These are phyloP conservation scores for Sarcophaga rosellei DNA, from an alignment of 2,888 invertebrate genomes.

Conservation along the genomic window DNA sequence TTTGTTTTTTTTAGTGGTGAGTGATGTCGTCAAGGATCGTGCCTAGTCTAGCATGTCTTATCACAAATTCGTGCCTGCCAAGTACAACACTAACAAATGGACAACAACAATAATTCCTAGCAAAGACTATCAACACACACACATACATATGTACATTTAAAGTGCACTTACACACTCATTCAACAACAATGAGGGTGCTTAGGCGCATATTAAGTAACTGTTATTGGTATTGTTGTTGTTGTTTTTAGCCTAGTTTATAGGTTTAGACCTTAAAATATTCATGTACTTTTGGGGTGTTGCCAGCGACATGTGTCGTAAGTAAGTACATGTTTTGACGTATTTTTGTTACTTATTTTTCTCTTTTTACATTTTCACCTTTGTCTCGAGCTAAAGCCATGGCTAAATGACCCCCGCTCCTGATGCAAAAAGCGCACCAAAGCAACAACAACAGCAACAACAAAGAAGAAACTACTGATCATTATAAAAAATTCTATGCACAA, in stretches of 20 bases:
- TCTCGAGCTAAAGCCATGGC: conserved; percentile 48
- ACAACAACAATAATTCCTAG: conserved; percentile 40
- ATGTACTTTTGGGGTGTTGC: conserved; percentile 66
- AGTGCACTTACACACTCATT: neutral
- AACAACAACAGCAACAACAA: conserved; percentile 5
- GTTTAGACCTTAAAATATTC: conserved; percentile 45
- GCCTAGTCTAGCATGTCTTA: conserved; percentile 66
- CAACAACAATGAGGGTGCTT: conserved; percentile 61
- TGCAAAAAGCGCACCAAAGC: conserved; percentile 15
- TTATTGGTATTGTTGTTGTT: conserved; percentile 36
- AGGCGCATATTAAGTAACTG: conserved; percentile 65
- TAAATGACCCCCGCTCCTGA: conserved; percentile 62
- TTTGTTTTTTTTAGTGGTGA: conserved; percentile 49
- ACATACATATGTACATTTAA: neutral
- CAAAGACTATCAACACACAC: conserved; percentile 1
- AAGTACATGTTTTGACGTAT: conserved; percentile 67
- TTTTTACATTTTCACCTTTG: conserved; percentile 61
- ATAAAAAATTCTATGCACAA: conserved; percentile 57
- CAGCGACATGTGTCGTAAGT: conserved; percentile 66
- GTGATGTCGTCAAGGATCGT: conserved; percentile 68
- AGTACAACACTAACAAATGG: conserved; percentile 50
- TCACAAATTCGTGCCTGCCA: conserved; percentile 66
- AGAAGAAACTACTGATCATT: conserved; percentile 31
- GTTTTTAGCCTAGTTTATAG: conserved; percentile 53
- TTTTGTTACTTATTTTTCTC: conserved; percentile 49